A percentile compares a stretch with the other conserved stretches of the same genome.
These are phyloP conservation scores for Leucoraja ocellata DNA, from an alignment of 2,797 vertebrate genomes.

Conservation along the genomic window DNA sequence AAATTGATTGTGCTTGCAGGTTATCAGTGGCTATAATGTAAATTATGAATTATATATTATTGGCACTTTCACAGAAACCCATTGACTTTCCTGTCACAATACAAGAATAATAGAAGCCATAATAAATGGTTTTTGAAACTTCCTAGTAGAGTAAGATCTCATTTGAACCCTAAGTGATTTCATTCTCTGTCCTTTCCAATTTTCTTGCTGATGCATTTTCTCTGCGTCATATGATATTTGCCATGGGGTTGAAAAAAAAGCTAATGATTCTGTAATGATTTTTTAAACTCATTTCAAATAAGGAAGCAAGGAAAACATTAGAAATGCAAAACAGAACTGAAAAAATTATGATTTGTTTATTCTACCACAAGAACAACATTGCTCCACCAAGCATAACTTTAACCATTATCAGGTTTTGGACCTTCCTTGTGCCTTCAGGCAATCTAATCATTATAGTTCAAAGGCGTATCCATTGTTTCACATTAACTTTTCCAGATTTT, in stretches of 20 bases:
- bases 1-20: neutral
- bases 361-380: neutral
- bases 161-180: neutral
- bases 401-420: neutral
- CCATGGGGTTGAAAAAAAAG: neutral
- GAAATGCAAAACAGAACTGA: too few species aligned
- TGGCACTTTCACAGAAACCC: neutral
- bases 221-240: neutral
- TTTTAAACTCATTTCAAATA: neutral
- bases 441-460: neutral
- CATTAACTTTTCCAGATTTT: neutral
- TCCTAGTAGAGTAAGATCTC: neutral
- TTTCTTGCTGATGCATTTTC: neutral
- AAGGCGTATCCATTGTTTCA: neutral
- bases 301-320: neutral
- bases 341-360: neutral
- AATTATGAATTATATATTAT: neutral
- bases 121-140: neutral
- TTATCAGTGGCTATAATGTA: neutral
- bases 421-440: neutral
- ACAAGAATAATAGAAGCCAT: neutral
- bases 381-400: neutral
- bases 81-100: neutral
- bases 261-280: neutral
- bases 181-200: slow-evolving; percentile 1